These are phyloP conservation scores for Drosophila chauvacae DNA, from an alignment of 1,140 invertebrate genomes.

Conservation along the genomic window DNA sequence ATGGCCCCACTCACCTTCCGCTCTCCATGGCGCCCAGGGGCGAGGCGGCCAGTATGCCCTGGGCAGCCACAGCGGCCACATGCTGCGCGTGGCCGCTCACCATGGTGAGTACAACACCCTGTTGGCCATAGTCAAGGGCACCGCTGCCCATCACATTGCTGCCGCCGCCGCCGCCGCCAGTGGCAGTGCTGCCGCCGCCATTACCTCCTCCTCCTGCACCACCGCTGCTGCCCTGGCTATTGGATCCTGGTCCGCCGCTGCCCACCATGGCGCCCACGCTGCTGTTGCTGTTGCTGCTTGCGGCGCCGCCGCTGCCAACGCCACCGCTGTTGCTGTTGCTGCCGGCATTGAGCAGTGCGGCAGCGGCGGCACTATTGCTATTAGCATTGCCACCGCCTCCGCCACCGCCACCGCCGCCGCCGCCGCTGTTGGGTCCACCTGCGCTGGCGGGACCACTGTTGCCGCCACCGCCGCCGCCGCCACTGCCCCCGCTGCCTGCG, in stretches of 20 bases:
- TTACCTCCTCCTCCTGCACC: slow-evolving; percentile 1
- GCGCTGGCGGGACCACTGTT: slow-evolving; percentile 33
- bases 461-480: slow-evolving; percentile 31
- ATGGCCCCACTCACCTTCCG: slow-evolving; percentile 62
- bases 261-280: slow-evolving; percentile 40
- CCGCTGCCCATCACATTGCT: slow-evolving; percentile 28
- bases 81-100: slow-evolving; percentile 45
- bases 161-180: slow-evolving; percentile 6
- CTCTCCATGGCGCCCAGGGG: slow-evolving; percentile 80
- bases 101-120: slow-evolving; percentile 37
- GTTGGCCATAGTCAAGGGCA: slow-evolving; percentile 39
- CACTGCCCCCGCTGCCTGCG: slow-evolving; percentile 62
- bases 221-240: slow-evolving; percentile 38
- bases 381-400: slow-evolving; percentile 37
- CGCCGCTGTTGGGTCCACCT: slow-evolving; percentile 46
- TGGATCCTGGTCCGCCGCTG: slow-evolving; percentile 40
- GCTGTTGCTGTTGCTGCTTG: slow-evolving; percentile 57
- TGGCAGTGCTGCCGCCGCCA: slow-evolving; percentile 4
- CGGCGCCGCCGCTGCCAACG: slow-evolving; percentile 34
- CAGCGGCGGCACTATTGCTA: slow-evolving; percentile 58
- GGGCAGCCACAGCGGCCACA: slow-evolving; percentile 72
- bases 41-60: slow-evolving; percentile 62
- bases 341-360: slow-evolving; percentile 42
- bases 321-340: slow-evolving; percentile 59
- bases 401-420: slow-evolving; percentile 29